These are phyloP conservation scores for Denticeps clupeoides DNA, from an alignment of 2,797 vertebrate genomes.

Conservation along the genomic window DNA sequence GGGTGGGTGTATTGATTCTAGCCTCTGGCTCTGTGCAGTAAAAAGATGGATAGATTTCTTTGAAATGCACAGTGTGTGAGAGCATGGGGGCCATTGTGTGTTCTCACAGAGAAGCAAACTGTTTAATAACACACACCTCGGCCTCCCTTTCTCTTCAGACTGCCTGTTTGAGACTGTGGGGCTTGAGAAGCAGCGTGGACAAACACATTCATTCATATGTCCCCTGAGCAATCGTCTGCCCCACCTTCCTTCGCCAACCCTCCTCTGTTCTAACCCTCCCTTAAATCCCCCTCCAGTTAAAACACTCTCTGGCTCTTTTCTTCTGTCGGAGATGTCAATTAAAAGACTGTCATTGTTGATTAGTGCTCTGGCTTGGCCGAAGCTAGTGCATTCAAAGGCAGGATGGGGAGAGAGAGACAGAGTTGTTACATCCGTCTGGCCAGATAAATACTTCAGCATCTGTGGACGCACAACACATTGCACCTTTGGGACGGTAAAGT, in stretches of 20 bases:
- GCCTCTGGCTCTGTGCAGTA: constrained; percentile 57
- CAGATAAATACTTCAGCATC: too few relatives aligned
- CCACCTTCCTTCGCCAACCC: constrained; percentile 28
- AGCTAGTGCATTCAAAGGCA: too few relatives aligned
- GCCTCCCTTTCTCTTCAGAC: constrained; percentile 47
- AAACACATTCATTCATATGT: constrained; percentile 43
- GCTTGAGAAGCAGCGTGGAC: constrained; percentile 43
- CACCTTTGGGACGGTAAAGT: too few relatives aligned
- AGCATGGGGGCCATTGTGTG: constrained; percentile 57
- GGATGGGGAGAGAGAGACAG: too few relatives aligned
- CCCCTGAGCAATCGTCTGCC: constrained; percentile 28
- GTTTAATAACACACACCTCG: constrained; percentile 53
- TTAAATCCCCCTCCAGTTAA: too few relatives aligned
- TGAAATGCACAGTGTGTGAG: constrained; percentile 54
- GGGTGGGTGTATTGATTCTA: constrained; percentile 61
- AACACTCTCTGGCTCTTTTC: too few relatives aligned
- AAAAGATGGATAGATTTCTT: constrained; percentile 70
- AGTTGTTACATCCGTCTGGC: too few relatives aligned
- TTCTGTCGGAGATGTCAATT: too few relatives aligned
- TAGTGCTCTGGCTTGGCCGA: too few relatives aligned
- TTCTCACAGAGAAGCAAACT: constrained; percentile 54
- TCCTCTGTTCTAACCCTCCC: too few relatives aligned
- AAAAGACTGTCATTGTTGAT: too few relatives aligned
- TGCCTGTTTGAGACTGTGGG: constrained; percentile 40
- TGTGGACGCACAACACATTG: too few relatives aligned